Percentiles rank a stretch among this genome's conserved stretches.
These are phyloP conservation scores for Morpho helenor DNA, from an alignment of 2,888 invertebrate genomes.

Conservation along the genomic window DNA sequence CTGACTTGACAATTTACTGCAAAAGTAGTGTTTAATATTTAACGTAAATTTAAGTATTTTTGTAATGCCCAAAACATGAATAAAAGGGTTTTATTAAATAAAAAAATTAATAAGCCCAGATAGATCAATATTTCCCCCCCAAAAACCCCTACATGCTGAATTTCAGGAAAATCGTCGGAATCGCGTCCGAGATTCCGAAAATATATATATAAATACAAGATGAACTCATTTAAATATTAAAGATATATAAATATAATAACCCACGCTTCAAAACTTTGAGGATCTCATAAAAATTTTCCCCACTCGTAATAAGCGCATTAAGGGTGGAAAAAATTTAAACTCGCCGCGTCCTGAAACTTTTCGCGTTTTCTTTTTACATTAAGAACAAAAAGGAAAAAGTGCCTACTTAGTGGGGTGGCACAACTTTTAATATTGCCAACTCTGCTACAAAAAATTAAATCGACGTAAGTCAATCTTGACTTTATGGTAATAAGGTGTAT, in stretches of 20 bases:
- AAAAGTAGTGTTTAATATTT: too few relatives aligned
- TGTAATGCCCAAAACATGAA: too few relatives aligned
- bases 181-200: too few relatives aligned
- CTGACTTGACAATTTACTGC: too few relatives aligned
- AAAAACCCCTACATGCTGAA: too few relatives aligned
- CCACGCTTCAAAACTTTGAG: constrained; percentile 38
- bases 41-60: too few relatives aligned
- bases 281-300: constrained; percentile 44
- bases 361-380: constrained; percentile 76
- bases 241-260: neutral
- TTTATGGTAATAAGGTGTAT: constrained; percentile 19
- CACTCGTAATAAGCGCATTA: constrained; percentile 78
- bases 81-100: too few relatives aligned
- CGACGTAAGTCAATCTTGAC: constrained; percentile 8
- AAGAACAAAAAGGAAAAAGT: constrained; percentile 61
- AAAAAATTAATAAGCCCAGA: too few relatives aligned
- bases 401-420: constrained; percentile 74
- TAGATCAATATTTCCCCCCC: too few relatives aligned
- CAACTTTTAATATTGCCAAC: constrained; percentile 65
- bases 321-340: constrained; percentile 67
- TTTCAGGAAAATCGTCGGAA: too few relatives aligned
- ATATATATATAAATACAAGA: too few relatives aligned
- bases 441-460: constrained; percentile 28
- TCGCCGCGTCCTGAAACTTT: constrained; percentile 64
- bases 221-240: too few relatives aligned